phyloP scores from a whole-genome alignment of 2,797 vertebrate genomes.

The Pyrrhura leucotis region DNA sequence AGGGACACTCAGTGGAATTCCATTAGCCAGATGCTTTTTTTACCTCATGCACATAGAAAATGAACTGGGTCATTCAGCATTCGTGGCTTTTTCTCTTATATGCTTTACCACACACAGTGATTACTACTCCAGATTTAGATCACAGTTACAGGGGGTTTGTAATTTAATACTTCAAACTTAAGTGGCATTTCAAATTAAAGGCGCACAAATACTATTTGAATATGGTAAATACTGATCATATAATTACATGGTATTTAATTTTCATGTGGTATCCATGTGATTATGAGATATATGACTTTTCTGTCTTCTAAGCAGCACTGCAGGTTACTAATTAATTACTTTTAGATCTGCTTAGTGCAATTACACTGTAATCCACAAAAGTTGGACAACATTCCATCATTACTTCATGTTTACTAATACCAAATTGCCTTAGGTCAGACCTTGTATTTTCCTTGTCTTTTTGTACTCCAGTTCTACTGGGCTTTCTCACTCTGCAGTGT shows the following conservation, averaged over 20 bases:
- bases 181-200: conserved; percentile 46
- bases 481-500: neutral
- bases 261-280: neutral
- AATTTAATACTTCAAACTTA: conserved; percentile 53
- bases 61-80: conserved; percentile 17
- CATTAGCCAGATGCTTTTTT: neutral
- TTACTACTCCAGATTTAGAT: conserved; percentile 37
- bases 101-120: neutral
- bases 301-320: conserved; percentile 1
- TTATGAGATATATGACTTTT: conserved; percentile 34
- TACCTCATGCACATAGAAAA: neutral
- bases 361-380: conserved; percentile 35
- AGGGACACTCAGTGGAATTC: neutral
- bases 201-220: conserved; percentile 11
- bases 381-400: neutral
- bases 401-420: neutral
- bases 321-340: conserved; percentile 52
- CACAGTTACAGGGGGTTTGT: neutral
- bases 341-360: conserved; percentile 54
- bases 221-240: conserved; percentile 10
- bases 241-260: conserved; percentile 57
- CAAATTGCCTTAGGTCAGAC: neutral
- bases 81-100: neutral
- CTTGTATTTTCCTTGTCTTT: neutral
- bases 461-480: neutral